Conservation (phyloP, 1,140 invertebrate genomes). For the Bombus pascuorum region DNA sequence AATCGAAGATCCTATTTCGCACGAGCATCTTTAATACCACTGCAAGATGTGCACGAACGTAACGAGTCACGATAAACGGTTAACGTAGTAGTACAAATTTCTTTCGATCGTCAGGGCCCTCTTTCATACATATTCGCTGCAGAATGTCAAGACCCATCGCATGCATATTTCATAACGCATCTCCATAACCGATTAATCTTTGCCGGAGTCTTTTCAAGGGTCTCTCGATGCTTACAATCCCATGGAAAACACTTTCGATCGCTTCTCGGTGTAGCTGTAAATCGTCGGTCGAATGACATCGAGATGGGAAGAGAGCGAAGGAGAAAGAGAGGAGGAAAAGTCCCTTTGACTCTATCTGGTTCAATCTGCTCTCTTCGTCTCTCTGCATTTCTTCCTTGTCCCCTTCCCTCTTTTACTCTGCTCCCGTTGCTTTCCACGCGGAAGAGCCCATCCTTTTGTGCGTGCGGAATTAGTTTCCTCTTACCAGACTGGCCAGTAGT, state of each 20-base stretch:
- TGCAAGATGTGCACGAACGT: not conserved
- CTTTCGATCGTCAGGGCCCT: not conserved
- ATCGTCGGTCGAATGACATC: not conserved
- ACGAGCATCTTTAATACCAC: not conserved
- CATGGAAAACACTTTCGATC: slow-evolving; percentile 40
- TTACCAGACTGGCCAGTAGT: slow-evolving; percentile 25
- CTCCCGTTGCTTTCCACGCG: slow-evolving; percentile 29
- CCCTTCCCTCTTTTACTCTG: not conserved
- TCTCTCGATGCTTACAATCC: not conserved
- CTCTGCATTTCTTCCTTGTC: slow-evolving; percentile 14
- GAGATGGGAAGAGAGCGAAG: not conserved
- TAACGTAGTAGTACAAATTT: slow-evolving; percentile 14
- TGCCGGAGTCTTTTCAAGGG: slow-evolving; percentile 22
- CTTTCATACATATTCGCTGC: slow-evolving; percentile 8
- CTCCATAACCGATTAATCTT: slow-evolving; percentile 40
- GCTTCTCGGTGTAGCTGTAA: not conserved
- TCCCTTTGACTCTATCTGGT: slow-evolving; percentile 38
- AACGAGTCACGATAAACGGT: not conserved
- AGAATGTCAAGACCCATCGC: not conserved
- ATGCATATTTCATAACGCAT: slow-evolving; percentile 47
- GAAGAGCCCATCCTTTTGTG: slow-evolving; percentile 59
- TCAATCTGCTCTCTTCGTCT: slow-evolving; percentile 29
- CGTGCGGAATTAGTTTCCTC: slow-evolving; percentile 63
- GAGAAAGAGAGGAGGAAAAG: no score
- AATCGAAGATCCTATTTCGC: not conserved